phyloP scores from a whole-genome alignment of 2,797 vertebrate genomes.

The Leptoclinus maculatus region DNA sequence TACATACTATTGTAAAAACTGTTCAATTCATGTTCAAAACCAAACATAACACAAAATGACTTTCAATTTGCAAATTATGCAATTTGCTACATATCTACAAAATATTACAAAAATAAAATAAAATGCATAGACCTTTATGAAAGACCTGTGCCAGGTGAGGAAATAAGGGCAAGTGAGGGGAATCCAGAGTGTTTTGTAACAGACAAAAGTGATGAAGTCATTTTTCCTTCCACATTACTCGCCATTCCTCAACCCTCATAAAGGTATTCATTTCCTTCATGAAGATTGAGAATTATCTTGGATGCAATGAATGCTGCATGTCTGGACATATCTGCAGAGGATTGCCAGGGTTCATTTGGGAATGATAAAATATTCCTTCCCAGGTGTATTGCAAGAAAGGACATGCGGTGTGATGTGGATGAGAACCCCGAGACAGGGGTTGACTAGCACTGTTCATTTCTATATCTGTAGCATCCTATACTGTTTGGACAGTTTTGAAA shows the following conservation, averaged over 20 bases:
- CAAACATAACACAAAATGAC: not conserved
- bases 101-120: no score
- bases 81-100: not conserved
- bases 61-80: not conserved
- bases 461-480: not conserved
- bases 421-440: not conserved
- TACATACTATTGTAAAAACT: not conserved
- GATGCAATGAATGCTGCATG: not conserved
- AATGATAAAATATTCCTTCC: not conserved
- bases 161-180: not conserved
- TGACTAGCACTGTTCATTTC: not conserved
- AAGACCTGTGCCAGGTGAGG: not conserved
- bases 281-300: not conserved
- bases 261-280: not conserved
- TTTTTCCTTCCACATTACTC: not conserved
- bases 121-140: not conserved
- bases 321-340: not conserved
- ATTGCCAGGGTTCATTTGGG: fast-evolving
- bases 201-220: not conserved
- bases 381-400: not conserved
- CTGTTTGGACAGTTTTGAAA: not conserved
- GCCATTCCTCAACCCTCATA: not conserved
- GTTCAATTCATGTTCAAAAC: not conserved
- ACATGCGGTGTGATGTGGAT: not conserved
- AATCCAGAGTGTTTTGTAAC: no score